Percentiles rank a stretch among this genome's conserved stretches.
Evolutionary conservation across 2,797 vertebrate species (phyloP).

Genomic region (Chaetophractus vellerosus): DNA sequence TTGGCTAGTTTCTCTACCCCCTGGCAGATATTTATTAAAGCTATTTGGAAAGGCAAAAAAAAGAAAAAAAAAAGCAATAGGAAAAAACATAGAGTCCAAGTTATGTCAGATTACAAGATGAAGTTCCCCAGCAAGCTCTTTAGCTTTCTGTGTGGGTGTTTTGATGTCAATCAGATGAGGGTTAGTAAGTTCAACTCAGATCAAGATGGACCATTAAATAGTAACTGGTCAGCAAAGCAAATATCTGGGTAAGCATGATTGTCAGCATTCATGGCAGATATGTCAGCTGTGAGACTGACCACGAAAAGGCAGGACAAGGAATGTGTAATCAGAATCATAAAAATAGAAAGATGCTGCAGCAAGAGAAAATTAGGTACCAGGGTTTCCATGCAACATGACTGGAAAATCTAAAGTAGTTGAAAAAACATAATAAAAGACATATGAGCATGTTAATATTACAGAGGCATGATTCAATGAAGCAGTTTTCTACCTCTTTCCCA

Average conservation of each 20-base stretch:
- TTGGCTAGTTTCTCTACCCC: neutral
- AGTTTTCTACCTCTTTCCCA: conserved; percentile 18
- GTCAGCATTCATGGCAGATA: neutral
- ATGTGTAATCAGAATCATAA: neutral
- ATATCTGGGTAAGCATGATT: neutral
- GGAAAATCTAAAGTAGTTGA: neutral
- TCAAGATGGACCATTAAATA: conserved; percentile 39
- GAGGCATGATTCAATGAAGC: neutral
- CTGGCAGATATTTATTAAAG: conserved; percentile 5
- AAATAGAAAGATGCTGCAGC: neutral
- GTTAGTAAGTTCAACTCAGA: conserved; percentile 57
- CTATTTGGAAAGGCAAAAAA: neutral
- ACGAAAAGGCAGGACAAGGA: neutral
- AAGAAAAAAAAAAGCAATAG: neutral
- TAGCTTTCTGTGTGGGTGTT: neutral
- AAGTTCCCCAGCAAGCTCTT: neutral
- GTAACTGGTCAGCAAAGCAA: conserved; percentile 33
- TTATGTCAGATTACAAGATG: conserved; percentile 42
- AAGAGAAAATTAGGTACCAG: neutral
- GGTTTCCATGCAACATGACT: neutral
- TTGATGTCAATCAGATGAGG: conserved; percentile 55
- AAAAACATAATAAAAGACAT: neutral
- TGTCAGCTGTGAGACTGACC: neutral
- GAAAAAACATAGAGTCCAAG: neutral
- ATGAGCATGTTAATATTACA: neutral